Percentiles rank a stretch among this genome's conserved stretches.
These are phyloP conservation scores for Netta rufina DNA, from an alignment of 2,797 vertebrate species.

Conservation along the genomic window DNA sequence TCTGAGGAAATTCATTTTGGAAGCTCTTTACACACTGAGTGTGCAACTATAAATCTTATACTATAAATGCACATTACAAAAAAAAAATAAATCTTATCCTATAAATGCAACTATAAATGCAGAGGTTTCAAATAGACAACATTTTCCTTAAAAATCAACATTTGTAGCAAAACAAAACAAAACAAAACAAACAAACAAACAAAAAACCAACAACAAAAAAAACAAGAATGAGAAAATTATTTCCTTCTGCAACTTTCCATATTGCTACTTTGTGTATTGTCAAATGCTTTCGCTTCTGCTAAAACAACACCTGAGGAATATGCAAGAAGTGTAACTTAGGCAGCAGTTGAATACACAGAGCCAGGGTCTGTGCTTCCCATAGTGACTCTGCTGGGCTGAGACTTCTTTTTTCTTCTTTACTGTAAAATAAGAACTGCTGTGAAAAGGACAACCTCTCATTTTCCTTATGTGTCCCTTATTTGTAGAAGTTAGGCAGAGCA, in stretches of 20 bases:
- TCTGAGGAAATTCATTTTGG: background rate
- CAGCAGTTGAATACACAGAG: background rate
- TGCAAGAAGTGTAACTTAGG: background rate
- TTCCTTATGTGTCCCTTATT: background rate
- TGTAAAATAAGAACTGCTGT: background rate
- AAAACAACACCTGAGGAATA: background rate
- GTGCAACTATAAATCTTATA: background rate
- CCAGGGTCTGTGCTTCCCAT: background rate
- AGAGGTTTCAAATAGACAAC: background rate
- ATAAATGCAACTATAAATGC: background rate
- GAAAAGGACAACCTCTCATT: background rate
- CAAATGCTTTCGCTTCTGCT: background rate
- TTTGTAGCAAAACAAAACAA: background rate
- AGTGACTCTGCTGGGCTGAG: background rate
- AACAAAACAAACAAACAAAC: background rate
- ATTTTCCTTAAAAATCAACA: background rate
- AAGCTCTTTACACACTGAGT: background rate
- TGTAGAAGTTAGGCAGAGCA: background rate
- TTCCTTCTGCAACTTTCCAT: background rate
- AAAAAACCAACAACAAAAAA: background rate
- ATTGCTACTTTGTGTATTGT: background rate
- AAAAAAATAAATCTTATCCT: no score
- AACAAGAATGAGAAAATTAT: background rate
- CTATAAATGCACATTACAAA: no score
- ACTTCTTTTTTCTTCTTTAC: constrained; percentile 5